A percentile compares a stretch with the other conserved stretches of the same genome.
These are phyloP conservation scores for Stratiomys singularior DNA, from an alignment of 2,888 invertebrate species.

Conservation along the genomic window DNA sequence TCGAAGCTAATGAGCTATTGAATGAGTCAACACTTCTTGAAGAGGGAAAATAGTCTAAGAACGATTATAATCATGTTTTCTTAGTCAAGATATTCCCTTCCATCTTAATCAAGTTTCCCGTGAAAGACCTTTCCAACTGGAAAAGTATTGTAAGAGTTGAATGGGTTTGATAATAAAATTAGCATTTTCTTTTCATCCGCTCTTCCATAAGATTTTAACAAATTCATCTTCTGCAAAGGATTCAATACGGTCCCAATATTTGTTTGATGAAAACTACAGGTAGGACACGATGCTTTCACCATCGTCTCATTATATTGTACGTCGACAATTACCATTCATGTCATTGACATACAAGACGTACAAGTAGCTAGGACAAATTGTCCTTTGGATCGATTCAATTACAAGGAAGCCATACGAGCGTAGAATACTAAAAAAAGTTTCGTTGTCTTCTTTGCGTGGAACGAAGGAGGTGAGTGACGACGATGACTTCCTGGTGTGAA, in stretches of 20 bases:
- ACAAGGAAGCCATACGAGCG: conserved; percentile 30
- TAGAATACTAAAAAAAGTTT: conserved; percentile 41
- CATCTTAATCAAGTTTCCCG: neutral
- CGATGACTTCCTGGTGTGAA: conserved; percentile 54
- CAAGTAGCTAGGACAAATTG: conserved; percentile 14
- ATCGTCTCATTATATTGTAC: conserved; percentile 1
- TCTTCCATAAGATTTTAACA: neutral
- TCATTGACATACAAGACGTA: conserved; percentile 8
- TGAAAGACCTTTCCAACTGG: neutral
- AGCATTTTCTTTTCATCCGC: neutral
- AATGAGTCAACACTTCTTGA: conserved; percentile 44
- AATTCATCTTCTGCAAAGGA: neutral
- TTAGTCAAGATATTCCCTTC: conserved; percentile 4
- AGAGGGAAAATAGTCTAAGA: neutral
- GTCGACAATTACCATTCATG: neutral
- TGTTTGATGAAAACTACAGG: neutral
- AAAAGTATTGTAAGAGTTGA: neutral
- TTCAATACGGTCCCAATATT: neutral
- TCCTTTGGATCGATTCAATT: conserved; percentile 33
- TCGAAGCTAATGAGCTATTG: conserved; percentile 41
- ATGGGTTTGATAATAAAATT: neutral
- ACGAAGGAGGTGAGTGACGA: neutral
- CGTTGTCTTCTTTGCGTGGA: neutral
- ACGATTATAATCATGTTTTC: conserved; percentile 7
- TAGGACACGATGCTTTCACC: neutral